A percentile compares a stretch with the other conserved stretches of the same genome.
Conservation (phyloP, 1,140 invertebrate genomes). For the Drosophila fuyamai region DNA sequence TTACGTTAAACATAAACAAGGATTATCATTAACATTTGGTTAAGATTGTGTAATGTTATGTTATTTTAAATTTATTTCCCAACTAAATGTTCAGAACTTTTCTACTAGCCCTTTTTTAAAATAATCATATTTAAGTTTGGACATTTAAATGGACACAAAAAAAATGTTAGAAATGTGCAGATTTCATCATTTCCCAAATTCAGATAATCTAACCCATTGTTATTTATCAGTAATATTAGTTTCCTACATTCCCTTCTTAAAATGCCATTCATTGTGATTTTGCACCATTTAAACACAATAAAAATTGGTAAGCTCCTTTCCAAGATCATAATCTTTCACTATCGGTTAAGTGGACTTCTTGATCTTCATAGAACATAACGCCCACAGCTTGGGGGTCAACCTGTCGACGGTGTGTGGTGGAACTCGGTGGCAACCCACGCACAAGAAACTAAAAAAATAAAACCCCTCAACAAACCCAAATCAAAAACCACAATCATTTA, state of each 20-base stretch:
- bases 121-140: no score
- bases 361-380: slow-evolving; percentile 13
- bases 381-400: slow-evolving; percentile 46
- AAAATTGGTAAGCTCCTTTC: background rate
- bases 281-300: background rate
- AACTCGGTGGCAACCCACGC: slow-evolving; percentile 53
- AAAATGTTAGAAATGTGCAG: no score
- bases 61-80: no score
- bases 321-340: slow-evolving; percentile 7
- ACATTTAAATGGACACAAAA: no score
- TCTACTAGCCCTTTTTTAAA: no score
- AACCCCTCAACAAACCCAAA: slow-evolving; percentile 35
- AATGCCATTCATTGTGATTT: background rate
- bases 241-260: background rate
- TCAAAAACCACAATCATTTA: slow-evolving; percentile 55
- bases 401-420: slow-evolving; percentile 45
- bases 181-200: no score
- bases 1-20: no score
- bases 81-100: no score
- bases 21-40: no score
- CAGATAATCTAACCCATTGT: no score
- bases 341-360: slow-evolving; percentile 11
- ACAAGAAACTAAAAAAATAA: slow-evolving; percentile 8
- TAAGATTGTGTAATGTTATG: no score
- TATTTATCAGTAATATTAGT: background rate